Conservation (phyloP, 2,797 vertebrate species). For the Spea hammondii region DNA sequence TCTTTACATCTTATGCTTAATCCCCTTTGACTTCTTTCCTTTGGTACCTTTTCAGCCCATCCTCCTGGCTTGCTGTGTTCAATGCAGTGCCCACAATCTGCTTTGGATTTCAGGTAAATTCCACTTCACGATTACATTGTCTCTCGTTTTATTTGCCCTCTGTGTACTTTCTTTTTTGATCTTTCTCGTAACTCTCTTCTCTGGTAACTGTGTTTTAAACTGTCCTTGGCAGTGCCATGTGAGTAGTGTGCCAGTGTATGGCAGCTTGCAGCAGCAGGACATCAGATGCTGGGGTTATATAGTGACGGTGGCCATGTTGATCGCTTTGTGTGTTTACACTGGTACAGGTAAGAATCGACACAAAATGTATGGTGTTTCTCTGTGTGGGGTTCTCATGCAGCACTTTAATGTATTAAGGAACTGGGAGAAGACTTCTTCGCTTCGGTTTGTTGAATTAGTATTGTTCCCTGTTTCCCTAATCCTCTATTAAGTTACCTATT, state of each 20-base stretch:
- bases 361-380: not conserved
- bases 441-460: no score
- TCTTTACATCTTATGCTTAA: no score
- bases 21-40: not conserved
- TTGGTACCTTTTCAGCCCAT: slow-evolving; percentile 70
- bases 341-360: slow-evolving; percentile 80
- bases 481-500: no score
- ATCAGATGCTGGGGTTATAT: slow-evolving; percentile 87
- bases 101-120: slow-evolving; percentile 93
- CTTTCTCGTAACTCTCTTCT: not conserved
- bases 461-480: no score
- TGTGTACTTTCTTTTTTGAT: slow-evolving; percentile 11
- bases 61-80: slow-evolving; percentile 90
- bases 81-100: slow-evolving; percentile 98
- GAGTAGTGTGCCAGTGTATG: slow-evolving; percentile 93
- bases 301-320: slow-evolving; percentile 87
- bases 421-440: no score
- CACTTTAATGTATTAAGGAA: not conserved
- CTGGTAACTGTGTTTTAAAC: slow-evolving; percentile 15
- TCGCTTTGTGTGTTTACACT: slow-evolving; percentile 92
- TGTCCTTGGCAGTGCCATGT: slow-evolving; percentile 82
- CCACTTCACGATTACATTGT: not conserved
- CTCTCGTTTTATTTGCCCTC: not conserved
- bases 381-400: not conserved
- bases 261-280: slow-evolving; percentile 86